Percentiles rank a stretch among this genome's conserved stretches.
phyloP scores from a whole-genome alignment of 2,797 vertebrate genomes.

The Lacerta viridis region DNA sequence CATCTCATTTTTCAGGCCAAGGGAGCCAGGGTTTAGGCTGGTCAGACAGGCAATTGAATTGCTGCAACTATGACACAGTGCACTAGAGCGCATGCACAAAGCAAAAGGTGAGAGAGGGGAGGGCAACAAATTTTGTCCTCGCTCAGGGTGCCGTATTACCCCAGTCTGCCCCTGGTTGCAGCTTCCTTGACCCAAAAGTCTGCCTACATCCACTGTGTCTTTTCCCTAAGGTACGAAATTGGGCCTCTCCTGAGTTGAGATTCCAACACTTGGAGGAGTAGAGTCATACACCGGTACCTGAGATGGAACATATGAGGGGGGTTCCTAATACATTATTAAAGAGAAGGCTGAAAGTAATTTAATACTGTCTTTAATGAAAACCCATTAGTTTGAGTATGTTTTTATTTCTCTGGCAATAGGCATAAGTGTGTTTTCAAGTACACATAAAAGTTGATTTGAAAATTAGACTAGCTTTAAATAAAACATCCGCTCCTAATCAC shows the following conservation, averaged over 20 bases:
- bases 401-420: neutral
- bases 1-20: too few relatives aligned
- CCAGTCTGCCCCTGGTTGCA: neutral
- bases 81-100: too few relatives aligned
- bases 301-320: neutral
- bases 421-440: neutral
- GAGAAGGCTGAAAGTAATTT: neutral
- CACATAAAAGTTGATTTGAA: neutral
- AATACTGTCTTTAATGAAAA: neutral
- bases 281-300: too few relatives aligned
- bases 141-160: too few relatives aligned
- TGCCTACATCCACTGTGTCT: neutral
- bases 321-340: neutral
- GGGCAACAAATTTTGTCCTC: too few relatives aligned
- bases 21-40: too few relatives aligned
- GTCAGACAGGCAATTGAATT: too few relatives aligned
- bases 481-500: conserved; percentile 12
- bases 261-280: neutral
- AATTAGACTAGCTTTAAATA: conserved; percentile 14
- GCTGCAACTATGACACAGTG: too few relatives aligned
- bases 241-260: neutral
- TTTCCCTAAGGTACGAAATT: neutral
- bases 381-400: neutral
- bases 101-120: too few relatives aligned
- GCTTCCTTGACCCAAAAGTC: too few relatives aligned